Evolutionary conservation across 2,888 invertebrate species (phyloP), one percentile per base, ranked within the genome.

Genomic region (Apamea epomidion): DNA sequence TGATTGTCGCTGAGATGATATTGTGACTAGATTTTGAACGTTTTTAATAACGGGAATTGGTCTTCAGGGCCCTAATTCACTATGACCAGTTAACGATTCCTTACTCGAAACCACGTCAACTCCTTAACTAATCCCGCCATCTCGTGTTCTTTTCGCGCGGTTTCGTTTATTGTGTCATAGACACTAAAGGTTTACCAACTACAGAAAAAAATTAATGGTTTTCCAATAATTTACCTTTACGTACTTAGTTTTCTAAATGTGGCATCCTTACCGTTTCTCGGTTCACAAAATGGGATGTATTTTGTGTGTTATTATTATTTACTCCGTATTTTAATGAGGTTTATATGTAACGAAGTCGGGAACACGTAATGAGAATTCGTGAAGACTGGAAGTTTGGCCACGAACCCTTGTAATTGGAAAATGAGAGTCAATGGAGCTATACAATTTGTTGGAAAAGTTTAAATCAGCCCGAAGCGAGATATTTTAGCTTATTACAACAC

Each of bases 261-360:
- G 45, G 25, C 18, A 21, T 12, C 73, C 64, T 81, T 51, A 73
- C 48, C 32, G 48, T 54, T 54, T 29, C n/a, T 45, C 42, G n/a
- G 37, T 76, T 60, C 42, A 25, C 75, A 65, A 74, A 78, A 87
- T 71, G 48, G n/a, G 21, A 76, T 77, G 74, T 77, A 73, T 83
- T 87, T 83, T 83, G 76, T 75, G 32, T 81, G n/a, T 72, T 87
- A 69, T 75, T 76, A 69, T 77, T 86, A 73, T 88, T 75, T 77
- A 69, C 68, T 68, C 48, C 4, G 21, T 75, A 67, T 78, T 78
- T 75, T 83, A 86, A 87, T 80, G 54, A 71, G 67, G 29, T 76
- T 72, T 73, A 32, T 70, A 54, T 68, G 67, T 84, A 71, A 81
- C 65, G 12, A 72, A 51, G 42, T 81, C 54, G 54, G 54, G 60